Evolutionary conservation across 2,113 vertebrate genomes (phyloP).

Genomic region (Cnemophilus loriae): DNA sequence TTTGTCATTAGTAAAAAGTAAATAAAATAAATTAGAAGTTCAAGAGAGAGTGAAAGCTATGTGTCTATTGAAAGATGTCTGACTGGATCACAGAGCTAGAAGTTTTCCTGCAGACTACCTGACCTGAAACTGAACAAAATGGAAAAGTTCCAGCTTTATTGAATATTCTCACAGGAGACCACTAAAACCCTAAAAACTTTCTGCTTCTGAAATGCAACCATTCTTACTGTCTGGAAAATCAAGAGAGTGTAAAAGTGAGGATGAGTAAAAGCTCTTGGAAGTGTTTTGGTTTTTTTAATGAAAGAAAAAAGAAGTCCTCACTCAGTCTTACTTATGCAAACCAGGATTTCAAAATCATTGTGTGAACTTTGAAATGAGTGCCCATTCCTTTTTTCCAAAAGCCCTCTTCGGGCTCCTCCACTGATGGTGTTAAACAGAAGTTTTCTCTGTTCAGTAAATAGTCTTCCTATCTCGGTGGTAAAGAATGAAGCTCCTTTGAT

Average conservation of each 20-base stretch:
- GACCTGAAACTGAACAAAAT: not conserved
- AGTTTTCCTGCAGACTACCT: not conserved
- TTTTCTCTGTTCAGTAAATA: not conserved
- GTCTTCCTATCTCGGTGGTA: not conserved
- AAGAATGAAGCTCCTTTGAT: not conserved
- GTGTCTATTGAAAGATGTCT: not conserved
- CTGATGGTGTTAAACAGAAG: not conserved
- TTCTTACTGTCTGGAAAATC: not conserved
- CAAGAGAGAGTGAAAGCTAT: not conserved
- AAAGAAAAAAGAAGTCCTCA: not conserved
- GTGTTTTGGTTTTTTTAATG: accelerated
- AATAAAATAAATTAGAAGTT: not conserved
- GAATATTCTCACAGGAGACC: not conserved
- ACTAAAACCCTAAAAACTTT: not conserved
- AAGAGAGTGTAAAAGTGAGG: not conserved
- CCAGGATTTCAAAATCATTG: not conserved
- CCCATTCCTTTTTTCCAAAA: not conserved
- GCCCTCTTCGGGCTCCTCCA: accelerated
- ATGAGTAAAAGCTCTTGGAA: not conserved
- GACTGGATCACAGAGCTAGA: not conserved
- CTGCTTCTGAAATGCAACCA: not conserved
- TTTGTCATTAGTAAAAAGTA: not conserved
- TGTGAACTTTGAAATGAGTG: not conserved
- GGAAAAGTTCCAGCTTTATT: not conserved
- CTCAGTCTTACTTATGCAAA: not conserved